Evolutionary conservation across 2,113 vertebrate genomes (phyloP).

Genomic region (Sinocyclocheilus rhinocerous): DNA sequence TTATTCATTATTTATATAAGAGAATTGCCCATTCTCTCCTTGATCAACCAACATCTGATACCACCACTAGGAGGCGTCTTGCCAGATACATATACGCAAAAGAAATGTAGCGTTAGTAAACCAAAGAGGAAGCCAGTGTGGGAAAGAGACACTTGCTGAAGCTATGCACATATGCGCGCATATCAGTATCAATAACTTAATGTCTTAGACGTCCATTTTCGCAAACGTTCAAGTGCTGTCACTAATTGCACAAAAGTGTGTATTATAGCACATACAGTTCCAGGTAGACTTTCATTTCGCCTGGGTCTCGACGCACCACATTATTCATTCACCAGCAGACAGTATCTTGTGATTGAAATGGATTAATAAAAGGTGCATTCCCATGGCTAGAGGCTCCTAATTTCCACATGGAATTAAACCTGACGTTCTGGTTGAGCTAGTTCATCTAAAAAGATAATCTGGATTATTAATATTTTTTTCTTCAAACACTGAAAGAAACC

Average conservation of each 20-base stretch:
- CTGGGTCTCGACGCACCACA: not conserved
- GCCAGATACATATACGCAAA: slow-evolving; percentile 1
- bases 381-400: slow-evolving; percentile 36
- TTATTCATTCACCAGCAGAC: not conserved
- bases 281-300: not conserved
- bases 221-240: slow-evolving; percentile 20
- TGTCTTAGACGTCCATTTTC: not conserved
- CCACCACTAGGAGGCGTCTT: slow-evolving; percentile 25
- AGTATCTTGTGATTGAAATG: not conserved
- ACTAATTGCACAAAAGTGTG: not conserved
- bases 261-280: not conserved
- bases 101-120: slow-evolving; percentile 18
- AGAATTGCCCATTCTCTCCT: slow-evolving; percentile 22
- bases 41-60: slow-evolving; percentile 19
- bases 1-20: not conserved
- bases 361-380: slow-evolving; percentile 19
- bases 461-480: not conserved
- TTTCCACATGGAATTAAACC: slow-evolving; percentile 6
- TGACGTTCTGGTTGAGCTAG: slow-evolving; percentile 12
- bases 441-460: slow-evolving; percentile 26
- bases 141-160: slow-evolving; percentile 6
- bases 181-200: slow-evolving; percentile 21
- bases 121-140: not conserved
- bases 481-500: slow-evolving; percentile 6
- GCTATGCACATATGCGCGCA: slow-evolving; percentile 16